Evolutionary conservation across 2,797 vertebrate species (phyloP), one percentile per base, ranked within the genome.

Genomic region (Novumbra hubbsi): DNA sequence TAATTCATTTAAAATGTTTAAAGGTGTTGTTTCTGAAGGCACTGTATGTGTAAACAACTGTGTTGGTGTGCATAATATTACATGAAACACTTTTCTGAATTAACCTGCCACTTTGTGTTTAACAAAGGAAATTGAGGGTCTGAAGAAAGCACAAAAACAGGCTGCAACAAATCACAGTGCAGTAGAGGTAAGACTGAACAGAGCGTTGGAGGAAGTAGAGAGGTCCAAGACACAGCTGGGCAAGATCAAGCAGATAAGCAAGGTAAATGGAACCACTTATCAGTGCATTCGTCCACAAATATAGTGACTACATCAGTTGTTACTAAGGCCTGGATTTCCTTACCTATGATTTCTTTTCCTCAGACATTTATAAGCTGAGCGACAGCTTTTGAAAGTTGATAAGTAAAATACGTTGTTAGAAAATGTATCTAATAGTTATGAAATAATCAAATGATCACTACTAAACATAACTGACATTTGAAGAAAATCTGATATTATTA

Each of bases 121-220:
- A 80, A 30, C 72, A 27, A 63, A 98, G 98, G 96, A 99, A 87
- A 73, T 96, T 77, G 96, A 97, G 82, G 91, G 85, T 78, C 83
- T 95, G 76, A 96, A 91, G 70, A 87, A 91, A 84, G 80, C 88
- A 21, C 94, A 95, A 63, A 99, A 96, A 87, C 96, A 98, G 88
- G 91, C 93, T 12, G 85, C 91, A 27, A 84, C 86, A 27, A 85
- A 77, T 72, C 96, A 96, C 73, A 91, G 88, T 71, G 91, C 93
- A 0, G 92, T 84, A 3, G 96, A 98, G 78, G 93, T 98, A 41
- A 95, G 96, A 64, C 88, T 99, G 83, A 98, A 96, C 85, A 93
- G 96, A 91, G 96, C 97, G 19, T 84, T 96, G 73, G 97, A 99
- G 85, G 97, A 98, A 82, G 92, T 89, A 45, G 96, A 97, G 76